Evolutionary conservation across 30 jellyfish, hydroid and myxozoan species (phyloP).

Genomic region (Cassiopea andromeda): DNA sequence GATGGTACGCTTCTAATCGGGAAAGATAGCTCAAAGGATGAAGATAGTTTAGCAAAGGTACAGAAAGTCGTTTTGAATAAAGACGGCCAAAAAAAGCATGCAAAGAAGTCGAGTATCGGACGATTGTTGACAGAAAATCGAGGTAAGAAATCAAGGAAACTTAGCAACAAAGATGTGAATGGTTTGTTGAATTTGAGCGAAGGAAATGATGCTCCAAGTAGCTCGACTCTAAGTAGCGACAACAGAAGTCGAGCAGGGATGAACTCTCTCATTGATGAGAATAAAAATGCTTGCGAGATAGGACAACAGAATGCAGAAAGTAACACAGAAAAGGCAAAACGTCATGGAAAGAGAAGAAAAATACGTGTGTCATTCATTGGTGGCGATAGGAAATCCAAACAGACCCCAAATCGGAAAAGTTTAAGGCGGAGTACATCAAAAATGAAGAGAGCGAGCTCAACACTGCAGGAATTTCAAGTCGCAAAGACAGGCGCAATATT

Average conservation of each 20-base stretch:
- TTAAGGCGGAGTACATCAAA: constrained; percentile 21
- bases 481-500: constrained; percentile 74
- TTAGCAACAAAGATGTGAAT: constrained; percentile 43
- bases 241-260: background rate
- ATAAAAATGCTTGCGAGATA: background rate
- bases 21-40: background rate
- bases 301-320: background rate
- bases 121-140: constrained; percentile 7
- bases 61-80: background rate
- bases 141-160: background rate
- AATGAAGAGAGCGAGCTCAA: constrained; percentile 12
- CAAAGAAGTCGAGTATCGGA: constrained; percentile 9
- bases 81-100: background rate
- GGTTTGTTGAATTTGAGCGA: constrained; percentile 52
- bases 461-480: constrained; percentile 69
- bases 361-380: background rate
- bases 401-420: background rate
- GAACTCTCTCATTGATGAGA: constrained; percentile 3
- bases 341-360: background rate
- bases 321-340: background rate
- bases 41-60: background rate
- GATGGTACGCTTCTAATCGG: background rate
- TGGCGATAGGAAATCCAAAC: constrained; percentile 2
- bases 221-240: background rate
- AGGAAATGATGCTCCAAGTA: background rate